Evolutionary conservation across 2,797 vertebrate genomes (phyloP).

Genomic region (Sphenodon punctatus): DNA sequence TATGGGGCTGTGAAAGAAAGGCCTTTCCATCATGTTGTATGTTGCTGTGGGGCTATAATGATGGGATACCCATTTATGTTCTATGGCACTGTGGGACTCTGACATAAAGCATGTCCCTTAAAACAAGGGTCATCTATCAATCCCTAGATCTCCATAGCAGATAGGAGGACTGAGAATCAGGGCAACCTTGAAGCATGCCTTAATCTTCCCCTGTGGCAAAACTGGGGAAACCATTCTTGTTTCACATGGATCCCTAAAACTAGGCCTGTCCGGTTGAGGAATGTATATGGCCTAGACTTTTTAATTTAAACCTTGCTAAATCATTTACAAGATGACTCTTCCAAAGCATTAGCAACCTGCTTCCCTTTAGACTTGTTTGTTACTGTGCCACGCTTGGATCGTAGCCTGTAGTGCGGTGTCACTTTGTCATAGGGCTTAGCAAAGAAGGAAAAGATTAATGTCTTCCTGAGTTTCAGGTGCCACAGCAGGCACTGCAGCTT

Average conservation of each 20-base stretch:
- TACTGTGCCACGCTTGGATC: not conserved
- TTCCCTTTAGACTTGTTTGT: not conserved
- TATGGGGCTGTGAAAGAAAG: too few species aligned
- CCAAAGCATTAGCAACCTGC: not conserved
- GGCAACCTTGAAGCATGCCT: not conserved
- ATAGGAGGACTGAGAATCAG: too few species aligned
- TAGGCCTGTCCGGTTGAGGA: not conserved
- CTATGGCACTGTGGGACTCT: too few species aligned
- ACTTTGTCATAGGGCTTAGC: fast-evolving
- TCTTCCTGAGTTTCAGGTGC: not conserved
- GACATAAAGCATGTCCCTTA: too few species aligned
- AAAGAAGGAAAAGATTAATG: not conserved
- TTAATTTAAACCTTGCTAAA: not conserved
- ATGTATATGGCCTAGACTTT: not conserved
- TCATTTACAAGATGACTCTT: not conserved
- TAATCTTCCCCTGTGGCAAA: too few species aligned
- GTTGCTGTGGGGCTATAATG: too few species aligned
- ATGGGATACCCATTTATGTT: too few species aligned
- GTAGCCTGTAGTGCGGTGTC: not conserved
- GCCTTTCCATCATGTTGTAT: too few species aligned
- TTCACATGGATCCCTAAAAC: not conserved
- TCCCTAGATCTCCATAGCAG: too few species aligned
- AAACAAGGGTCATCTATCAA: too few species aligned
- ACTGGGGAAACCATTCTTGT: not conserved
- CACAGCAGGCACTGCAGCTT: not conserved